phyloP scores from a whole-genome alignment of 2,113 vertebrate species.

The Petaurus breviceps region DNA sequence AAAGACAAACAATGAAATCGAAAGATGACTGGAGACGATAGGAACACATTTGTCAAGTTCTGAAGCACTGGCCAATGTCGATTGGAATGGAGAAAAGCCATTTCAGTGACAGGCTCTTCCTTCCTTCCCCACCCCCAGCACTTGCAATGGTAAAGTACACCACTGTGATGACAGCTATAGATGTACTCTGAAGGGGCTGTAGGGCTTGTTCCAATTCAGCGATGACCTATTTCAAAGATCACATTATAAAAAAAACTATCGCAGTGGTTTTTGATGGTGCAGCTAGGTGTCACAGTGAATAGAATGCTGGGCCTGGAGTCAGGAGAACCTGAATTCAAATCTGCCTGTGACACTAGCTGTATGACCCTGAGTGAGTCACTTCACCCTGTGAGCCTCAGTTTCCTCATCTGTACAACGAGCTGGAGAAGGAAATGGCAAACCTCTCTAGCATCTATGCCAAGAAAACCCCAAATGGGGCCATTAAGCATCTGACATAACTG shows the following conservation, averaged over 20 bases:
- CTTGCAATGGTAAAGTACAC: not conserved
- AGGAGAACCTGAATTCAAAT: not conserved
- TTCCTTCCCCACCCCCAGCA: not conserved
- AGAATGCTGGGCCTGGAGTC: not conserved
- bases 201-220: not conserved
- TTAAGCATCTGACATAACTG: too few species aligned
- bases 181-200: not conserved
- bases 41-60: not conserved
- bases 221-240: constrained; percentile 18
- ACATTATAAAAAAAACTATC: not conserved
- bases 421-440: not conserved
- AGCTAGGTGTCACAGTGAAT: too few species aligned
- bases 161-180: not conserved
- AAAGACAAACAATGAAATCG: not conserved
- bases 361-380: not conserved
- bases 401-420: not conserved
- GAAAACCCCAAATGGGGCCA: too few species aligned
- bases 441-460: too few species aligned
- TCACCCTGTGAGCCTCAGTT: not conserved
- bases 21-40: not conserved
- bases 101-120: not conserved
- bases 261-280: not conserved
- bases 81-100: not conserved
- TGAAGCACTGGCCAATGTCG: not conserved
- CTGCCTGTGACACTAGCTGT: not conserved